Base-by-base conservation (phyloP, 2,113 vertebrate species). In the Aplodontia rufa region DNA sequence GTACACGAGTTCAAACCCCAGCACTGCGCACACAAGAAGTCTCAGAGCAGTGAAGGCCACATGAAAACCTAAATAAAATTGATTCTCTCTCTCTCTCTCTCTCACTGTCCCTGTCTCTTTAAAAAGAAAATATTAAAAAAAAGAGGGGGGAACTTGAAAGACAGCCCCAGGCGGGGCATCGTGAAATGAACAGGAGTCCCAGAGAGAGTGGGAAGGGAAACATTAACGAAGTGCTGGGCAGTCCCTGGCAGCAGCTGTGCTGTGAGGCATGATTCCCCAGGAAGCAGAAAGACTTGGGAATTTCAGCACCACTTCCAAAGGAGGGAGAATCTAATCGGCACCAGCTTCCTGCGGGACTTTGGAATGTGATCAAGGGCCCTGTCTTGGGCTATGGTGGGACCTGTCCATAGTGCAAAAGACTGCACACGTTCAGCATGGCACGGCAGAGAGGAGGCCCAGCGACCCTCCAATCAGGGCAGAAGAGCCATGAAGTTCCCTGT, bases 401-500 rank as follows among this genome's bases (percentile, higher is more conserved):
- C 45, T 11, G 14, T 28, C n/a, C 20, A 32, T 20, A 35, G 82
- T 28, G 37, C 20, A 24, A 49, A 85, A 51, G 68, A 45, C 28
- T 37, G 37, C 30, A 60, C 28, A 28, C 3, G 19, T 0, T 8
- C 35, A 20, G 9, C 20, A 0, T 3, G 16, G 26, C 19, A 30
- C 55, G 58, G 35, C 16, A 1, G 14, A n/a, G 53, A 68, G 40
- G 37, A 80, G 68, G 12, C 5, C 10, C 51, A 9, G 68, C 16
- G 28, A 5, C 35, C 35, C 6, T 3, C 8, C 17, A 55, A 35
- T 40, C 30, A 30, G 68, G 35, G 64, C 13, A 37, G 55, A 32
- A 47, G 3, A 10, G 37, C 7, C 35, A 1, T 0, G 75, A 24
- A 42, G 62, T 0, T 72, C 45, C 24, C 10, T 6, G 45, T 42